phyloP scores from a whole-genome alignment of 2,113 vertebrate species.

The Campylomormyrus numenius region DNA sequence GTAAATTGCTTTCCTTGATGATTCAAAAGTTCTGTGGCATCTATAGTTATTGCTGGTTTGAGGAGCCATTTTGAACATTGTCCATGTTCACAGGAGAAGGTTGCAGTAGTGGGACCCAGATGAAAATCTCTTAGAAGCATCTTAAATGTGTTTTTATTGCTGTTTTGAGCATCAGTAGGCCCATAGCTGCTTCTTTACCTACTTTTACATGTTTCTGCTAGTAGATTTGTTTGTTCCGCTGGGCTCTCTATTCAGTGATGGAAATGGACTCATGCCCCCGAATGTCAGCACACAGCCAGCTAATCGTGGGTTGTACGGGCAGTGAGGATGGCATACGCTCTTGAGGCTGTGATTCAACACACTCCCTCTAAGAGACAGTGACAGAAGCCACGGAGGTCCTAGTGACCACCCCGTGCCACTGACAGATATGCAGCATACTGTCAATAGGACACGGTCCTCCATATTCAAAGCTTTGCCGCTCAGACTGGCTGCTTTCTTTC shows the following conservation, averaged over 20 bases:
- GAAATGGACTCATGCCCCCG: neutral
- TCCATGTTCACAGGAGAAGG: neutral
- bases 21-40: neutral
- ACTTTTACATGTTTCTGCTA: neutral
- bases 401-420: neutral
- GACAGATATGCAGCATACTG: neutral
- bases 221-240: neutral
- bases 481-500: neutral
- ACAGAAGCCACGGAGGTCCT: neutral
- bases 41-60: neutral
- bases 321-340: neutral
- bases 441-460: neutral
- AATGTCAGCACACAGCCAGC: neutral
- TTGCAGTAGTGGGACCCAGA: neutral
- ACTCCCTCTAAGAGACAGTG: neutral
- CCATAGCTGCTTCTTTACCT: neutral
- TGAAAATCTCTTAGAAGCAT: neutral
- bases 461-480: neutral
- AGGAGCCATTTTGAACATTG: neutral
- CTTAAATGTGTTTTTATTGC: neutral
- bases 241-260: neutral
- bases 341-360: neutral
- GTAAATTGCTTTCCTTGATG: neutral
- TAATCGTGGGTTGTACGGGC: neutral
- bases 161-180: neutral